Evolutionary conservation across 2,113 vertebrate species (phyloP), one percentile per base, ranked within the genome.

Genomic region (Seriola aureovittata): DNA sequence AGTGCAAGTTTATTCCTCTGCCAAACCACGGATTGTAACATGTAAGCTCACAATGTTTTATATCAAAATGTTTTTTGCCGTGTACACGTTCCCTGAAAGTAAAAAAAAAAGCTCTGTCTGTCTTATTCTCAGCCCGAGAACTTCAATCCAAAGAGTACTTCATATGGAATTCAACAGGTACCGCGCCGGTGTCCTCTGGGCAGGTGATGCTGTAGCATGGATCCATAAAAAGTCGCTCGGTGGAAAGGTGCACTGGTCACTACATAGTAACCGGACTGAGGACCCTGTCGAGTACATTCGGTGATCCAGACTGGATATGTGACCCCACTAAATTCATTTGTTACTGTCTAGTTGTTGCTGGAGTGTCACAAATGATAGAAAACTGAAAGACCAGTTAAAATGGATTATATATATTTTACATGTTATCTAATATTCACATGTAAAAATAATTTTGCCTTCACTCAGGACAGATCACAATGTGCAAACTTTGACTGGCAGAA

Each of bases 81-180:
- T 9, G 21, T 40, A 3, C 21, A 40, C 1, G 0, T 78, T 67
- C 80, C 0, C n/a, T 81, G 12, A 63, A 40, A 80, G 13, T 54
- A 34, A 60, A 58, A 10, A 80, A 80, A 67, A 13, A 0, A n/a
- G 0, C 0, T 59, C 10, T 77, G 3, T 63, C 8, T 66, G 17
- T 71, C 7, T 50, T 68, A 57, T 40, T 79, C 94, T 74, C 80
- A 99, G 98, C 96, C 12, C 95, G 96, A 85, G 97, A 98, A 85
- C 92, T 98, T 81, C 92, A 97, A 77, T 97, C 97, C 85, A 97
- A 97, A 4, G 94, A 97, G 80, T 99, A 97, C 89, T 97, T 95
- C 93, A 97, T 99, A 89, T 99, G 98, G 97, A 99, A 99, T 93
- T 97, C 97, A 81, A 97, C 96, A 89, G 97, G 96, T 6, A 86